phyloP scores from a whole-genome alignment of 2,113 vertebrate species.

The Ovibos moschatus region DNA sequence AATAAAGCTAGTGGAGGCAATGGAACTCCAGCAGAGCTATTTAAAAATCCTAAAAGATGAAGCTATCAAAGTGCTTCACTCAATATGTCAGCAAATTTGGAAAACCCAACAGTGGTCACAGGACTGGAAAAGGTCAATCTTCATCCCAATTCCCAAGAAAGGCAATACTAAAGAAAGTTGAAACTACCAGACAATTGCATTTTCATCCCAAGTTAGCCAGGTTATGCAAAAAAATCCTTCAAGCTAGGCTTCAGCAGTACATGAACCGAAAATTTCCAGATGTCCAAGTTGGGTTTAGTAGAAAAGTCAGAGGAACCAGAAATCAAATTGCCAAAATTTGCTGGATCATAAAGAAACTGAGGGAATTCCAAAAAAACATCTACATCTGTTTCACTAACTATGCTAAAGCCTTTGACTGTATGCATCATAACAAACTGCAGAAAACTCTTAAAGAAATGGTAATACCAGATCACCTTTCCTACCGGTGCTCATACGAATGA shows the following conservation, averaged over 20 bases:
- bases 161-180: neutral
- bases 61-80: neutral
- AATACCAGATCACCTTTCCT: neutral
- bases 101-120: neutral
- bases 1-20: neutral
- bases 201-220: neutral
- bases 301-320: neutral
- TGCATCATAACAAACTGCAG: neutral
- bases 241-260: no score
- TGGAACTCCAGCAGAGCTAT: neutral
- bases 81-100: neutral
- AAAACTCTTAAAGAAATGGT: neutral
- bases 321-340: neutral
- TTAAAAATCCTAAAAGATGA: neutral
- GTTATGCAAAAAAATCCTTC: neutral
- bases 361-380: neutral
- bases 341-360: neutral
- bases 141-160: neutral
- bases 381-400: neutral
- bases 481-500: neutral
- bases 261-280: no score
- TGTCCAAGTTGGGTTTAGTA: neutral
- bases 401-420: neutral
- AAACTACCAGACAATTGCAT: neutral
- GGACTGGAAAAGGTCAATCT: neutral